Base-by-base conservation (phyloP, 2,797 vertebrate species). In the Enteromius fasciolatus region DNA sequence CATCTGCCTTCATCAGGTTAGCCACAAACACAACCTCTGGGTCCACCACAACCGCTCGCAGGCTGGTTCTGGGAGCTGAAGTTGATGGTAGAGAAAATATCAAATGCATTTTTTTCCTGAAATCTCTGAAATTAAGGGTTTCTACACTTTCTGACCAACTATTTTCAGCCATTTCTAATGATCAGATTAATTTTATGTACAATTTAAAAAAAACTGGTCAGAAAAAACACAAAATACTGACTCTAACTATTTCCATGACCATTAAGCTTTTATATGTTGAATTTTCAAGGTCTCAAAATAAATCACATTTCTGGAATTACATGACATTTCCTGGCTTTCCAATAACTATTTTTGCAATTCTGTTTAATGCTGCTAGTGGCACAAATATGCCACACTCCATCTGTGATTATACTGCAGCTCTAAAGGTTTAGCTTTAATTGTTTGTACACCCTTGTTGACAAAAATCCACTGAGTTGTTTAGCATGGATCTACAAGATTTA, bases 1-100 rank as follows among this genome's bases (percentile, higher is more conserved):
- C 96, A 7, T 97, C 94, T 0, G 96, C 96, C 74, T 89, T 97
- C 86, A 94, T 95, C 87, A 99, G 92, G 87, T 86, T 97, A 76
- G 97, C 98, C 78, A 99, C 97, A 78, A 99, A 99, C 11, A 98
- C 95, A 83, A 99, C 94, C 92, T 99, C 97, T 0, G 98, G 98
- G 88, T 99, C 97, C 86, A 96, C 89, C 67, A 99, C 91, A 83
- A 96, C 94, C 0, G 91, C 96, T 50, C 93, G 94, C n/a, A 98
- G 28, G 14, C 54, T 93, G 70, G 94, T 95, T 83, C 88, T 94
- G 44, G 89, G 52, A 39, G 74, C 91, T 89, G 86, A 18, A 20
- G 80, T 80, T 67, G n/a, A 80, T 20, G 23, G 41, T 18, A 73
- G 9, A 73, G n/a, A 33, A 50, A 52, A 52, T 33, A 50, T 52